These are phyloP conservation scores for Epinephelus malabaricus DNA, from an alignment of 2,797 vertebrate species.

Conservation along the genomic window DNA sequence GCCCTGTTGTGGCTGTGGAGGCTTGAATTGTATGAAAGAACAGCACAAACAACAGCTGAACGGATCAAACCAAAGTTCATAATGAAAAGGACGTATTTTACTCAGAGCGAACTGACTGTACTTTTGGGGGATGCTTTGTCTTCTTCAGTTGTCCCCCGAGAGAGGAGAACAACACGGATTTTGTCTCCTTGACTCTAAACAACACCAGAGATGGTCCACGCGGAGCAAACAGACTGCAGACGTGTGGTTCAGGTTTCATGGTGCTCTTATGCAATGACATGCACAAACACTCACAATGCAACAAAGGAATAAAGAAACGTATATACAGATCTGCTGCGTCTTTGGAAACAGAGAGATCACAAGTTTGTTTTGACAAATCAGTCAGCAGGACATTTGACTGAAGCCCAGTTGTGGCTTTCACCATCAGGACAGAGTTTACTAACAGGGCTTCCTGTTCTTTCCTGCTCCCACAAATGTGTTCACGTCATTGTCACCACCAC, in stretches of 20 bases:
- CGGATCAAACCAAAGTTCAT: conserved; percentile 51
- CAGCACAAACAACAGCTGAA: conserved; percentile 63
- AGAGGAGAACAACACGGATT: conserved; percentile 47
- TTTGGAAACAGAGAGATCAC: conserved; percentile 39
- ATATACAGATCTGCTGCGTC: conserved; percentile 17
- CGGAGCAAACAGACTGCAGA: conserved; percentile 29
- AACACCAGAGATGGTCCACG: conserved; percentile 31
- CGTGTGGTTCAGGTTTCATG: conserved; percentile 53
- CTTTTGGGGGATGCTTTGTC: conserved; percentile 49
- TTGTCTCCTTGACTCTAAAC: conserved; percentile 36
- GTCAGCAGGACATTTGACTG: conserved; percentile 47
- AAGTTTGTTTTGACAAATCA: conserved; percentile 59
- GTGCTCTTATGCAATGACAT: conserved; percentile 32
- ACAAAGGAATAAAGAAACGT: conserved; percentile 32
- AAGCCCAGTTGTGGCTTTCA: conserved; percentile 55
- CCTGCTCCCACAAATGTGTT: conserved; percentile 35
- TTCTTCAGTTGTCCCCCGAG: conserved; percentile 43
- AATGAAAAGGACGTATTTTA: conserved; percentile 39
- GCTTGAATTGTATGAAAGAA: conserved; percentile 40
- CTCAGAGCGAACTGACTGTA: conserved; percentile 9
- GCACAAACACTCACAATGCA: conserved; percentile 30
- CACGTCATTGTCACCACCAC: conserved; percentile 3
- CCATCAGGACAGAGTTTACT: conserved; percentile 55
- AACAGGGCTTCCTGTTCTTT: conserved; percentile 47
- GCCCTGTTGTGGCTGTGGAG: conserved; percentile 49